Conservation (phyloP, 2,797 vertebrate genomes). For the Anguilla pacifica region DNA sequence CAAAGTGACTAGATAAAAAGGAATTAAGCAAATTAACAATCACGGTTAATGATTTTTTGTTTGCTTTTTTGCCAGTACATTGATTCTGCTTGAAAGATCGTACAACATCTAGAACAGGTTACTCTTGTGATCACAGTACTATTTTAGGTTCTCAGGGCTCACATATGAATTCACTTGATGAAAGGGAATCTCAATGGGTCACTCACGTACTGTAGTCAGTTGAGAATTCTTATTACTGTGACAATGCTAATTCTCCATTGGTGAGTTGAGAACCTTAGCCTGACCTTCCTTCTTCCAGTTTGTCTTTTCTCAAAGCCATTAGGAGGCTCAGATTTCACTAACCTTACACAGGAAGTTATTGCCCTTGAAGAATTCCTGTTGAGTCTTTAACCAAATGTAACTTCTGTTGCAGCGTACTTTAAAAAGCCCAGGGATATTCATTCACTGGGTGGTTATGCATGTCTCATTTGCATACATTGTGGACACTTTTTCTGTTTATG, state of each 20-base stretch:
- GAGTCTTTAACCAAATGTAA: conserved; percentile 48
- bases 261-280: neutral
- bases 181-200: neutral
- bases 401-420: conserved; percentile 38
- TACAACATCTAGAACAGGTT: neutral
- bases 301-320: conserved; percentile 50
- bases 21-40: neutral
- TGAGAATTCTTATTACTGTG: neutral
- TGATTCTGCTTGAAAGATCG: neutral
- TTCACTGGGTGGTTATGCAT: conserved; percentile 8
- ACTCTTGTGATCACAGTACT: neutral
- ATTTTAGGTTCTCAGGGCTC: neutral
- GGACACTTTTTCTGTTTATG: conserved; percentile 13
- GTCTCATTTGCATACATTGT: conserved; percentile 34
- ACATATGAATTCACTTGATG: neutral
- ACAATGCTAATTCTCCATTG: neutral
- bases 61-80: neutral
- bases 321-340: conserved; percentile 51
- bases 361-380: conserved; percentile 49
- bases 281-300: conserved; percentile 42
- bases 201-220: neutral
- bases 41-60: neutral
- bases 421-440: conserved; percentile 29
- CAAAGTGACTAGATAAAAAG: neutral
- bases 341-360: conserved; percentile 48